A percentile compares a stretch with the other conserved stretches of the same genome.
Conservation (phyloP, 30 jellyfish, hydroid and myxozoan species). For the Aurelia aurita region DNA sequence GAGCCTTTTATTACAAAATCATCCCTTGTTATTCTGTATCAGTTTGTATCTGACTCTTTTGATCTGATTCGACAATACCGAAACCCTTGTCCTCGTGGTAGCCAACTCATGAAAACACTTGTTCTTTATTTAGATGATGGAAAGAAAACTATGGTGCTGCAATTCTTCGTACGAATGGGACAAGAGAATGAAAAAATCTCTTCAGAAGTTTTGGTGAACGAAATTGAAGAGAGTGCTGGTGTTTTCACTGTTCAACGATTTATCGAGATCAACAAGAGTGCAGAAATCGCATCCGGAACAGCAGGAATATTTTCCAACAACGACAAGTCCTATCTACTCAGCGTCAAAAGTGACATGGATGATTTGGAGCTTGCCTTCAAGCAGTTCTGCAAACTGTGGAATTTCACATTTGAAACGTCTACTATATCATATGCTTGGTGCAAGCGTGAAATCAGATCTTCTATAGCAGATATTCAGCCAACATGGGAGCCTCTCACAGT, state of each 20-base stretch:
- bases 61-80: too few species aligned
- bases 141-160: background rate
- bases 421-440: conserved; percentile 24
- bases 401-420: background rate
- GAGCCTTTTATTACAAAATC: too few species aligned
- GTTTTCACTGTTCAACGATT: conserved; percentile 56
- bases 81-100: too few species aligned
- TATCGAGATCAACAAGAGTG: conserved; percentile 8
- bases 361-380: conserved; percentile 29
- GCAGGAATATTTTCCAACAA: conserved; percentile 42
- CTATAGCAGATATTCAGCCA: background rate
- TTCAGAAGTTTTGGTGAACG: conserved; percentile 45
- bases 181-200: conserved; percentile 5
- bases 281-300: conserved; percentile 49
- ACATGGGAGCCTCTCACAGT: conserved; percentile 4
- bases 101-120: too few species aligned
- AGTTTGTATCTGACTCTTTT: too few species aligned
- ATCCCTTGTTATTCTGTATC: too few species aligned
- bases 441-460: background rate
- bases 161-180: background rate
- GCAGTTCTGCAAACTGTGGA: conserved; percentile 44
- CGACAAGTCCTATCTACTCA: conserved; percentile 44
- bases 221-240: conserved; percentile 42
- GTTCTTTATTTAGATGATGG: background rate
- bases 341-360: conserved; percentile 55